phyloP scores from a whole-genome alignment of 2,113 vertebrate species.

The Triplophysa siluroides region DNA sequence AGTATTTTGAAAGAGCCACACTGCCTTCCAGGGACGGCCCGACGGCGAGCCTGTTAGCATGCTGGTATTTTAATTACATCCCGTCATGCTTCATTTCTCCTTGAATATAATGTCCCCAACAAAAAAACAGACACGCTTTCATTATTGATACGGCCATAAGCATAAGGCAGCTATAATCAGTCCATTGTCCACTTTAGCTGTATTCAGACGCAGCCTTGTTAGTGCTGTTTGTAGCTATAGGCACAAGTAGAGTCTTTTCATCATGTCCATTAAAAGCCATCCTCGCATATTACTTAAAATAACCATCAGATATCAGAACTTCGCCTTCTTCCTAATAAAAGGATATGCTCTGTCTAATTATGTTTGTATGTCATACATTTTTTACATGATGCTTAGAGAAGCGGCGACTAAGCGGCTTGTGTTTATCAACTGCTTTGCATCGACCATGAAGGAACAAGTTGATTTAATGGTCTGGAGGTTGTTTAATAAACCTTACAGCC shows the following conservation, averaged over 20 bases:
- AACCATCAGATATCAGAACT: neutral
- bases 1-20: constrained; percentile 44
- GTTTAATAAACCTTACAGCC: constrained; percentile 30
- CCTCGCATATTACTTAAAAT: constrained; percentile 3
- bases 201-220: constrained; percentile 37
- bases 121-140: constrained; percentile 43
- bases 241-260: constrained; percentile 37
- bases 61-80: constrained; percentile 64
- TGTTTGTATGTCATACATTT: constrained; percentile 15
- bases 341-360: neutral
- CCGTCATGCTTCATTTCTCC: constrained; percentile 53
- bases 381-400: constrained; percentile 12
- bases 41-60: constrained; percentile 61
- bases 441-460: constrained; percentile 30
- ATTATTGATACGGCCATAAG: constrained; percentile 42
- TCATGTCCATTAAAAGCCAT: neutral
- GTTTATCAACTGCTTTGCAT: constrained; percentile 23
- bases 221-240: constrained; percentile 34
- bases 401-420: constrained; percentile 33
- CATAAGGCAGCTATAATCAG: constrained; percentile 47
- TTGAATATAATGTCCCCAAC: constrained; percentile 40
- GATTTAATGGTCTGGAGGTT: constrained; percentile 33
- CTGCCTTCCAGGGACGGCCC: constrained; percentile 34
- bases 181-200: constrained; percentile 29
- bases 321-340: neutral